Evolutionary conservation across 2,888 invertebrate species (phyloP), one percentile per base, ranked within the genome.

Genomic region (Thumatha senex): DNA sequence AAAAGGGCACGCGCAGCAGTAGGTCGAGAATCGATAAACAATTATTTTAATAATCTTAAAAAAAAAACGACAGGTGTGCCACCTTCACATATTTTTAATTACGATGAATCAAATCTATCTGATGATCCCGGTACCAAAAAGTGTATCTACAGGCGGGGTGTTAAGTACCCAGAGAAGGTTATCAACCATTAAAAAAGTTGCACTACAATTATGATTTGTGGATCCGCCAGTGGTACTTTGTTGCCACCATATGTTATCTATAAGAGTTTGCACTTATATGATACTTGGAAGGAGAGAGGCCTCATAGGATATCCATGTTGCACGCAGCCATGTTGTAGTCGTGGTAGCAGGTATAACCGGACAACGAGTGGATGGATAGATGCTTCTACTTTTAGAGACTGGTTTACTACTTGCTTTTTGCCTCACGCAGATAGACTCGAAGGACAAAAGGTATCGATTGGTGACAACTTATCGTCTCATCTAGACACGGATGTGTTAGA

Each of bases 311-410:
- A 9, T 15, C 36, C 36, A 38, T 38, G 36, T 14, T 9, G 36
- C 14, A 10, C 15, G 14, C 3, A 9, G 14, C 15, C 15, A 0
- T 38, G 36, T 38, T 38, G 36, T 10, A 15, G 10, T n/a, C 39
- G n/a, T 3, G 24, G 39, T 1, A 24, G n/a, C 5, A 11, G n/a
- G n/a, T 24, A n/a, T 4, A 39, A 39, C 7, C 18, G 24, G 11
- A 24, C 39, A n/a, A 7, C 5, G n/a, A 39, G 39, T 39, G 39
- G 39, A n/a, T 65, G 59, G 58, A 58, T 63, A 18, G 61, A 65
- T 34, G 35, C 54, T 9, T 38, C 46, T 24, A 50, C 46, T 10
- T 60, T 64, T 52, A 35, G 40, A 36, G 63, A 58, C 40, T 61
- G 61, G 63, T 54, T 65, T 34, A 39, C 29, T 36, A 58, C 36